Evolutionary conservation across 2,888 invertebrate species (phyloP), one percentile per base, ranked within the genome.

Genomic region (Leucophora obtusa): DNA sequence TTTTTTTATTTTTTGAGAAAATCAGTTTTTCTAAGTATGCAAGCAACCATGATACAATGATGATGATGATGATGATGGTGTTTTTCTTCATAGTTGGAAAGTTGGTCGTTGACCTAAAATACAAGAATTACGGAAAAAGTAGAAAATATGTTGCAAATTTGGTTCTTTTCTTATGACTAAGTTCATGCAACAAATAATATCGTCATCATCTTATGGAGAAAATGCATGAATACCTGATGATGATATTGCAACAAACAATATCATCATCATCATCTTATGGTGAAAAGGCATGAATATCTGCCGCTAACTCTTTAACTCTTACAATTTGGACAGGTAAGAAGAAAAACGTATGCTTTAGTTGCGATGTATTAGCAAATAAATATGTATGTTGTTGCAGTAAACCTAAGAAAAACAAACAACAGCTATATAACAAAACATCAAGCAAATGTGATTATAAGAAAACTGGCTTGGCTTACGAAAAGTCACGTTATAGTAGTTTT

Each of bases 111-210:
- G 79, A 75, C 79, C 79, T 21, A 79, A 60, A 79, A 79, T 53
- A 15, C 14, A 60, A 62, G 66, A 70, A 35, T 15, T 14, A 38
- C 38, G 18, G 43, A 8, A 47, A n/a, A 79, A 82, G 85, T 86
- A 87, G 85, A 86, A 87, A 87, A 85, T 86, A 86, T 87, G 86
- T 87, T 87, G 85, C 87, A 84, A 85, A 84, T 84, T 83, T 83
- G 84, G 82, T 78, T 75, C 43, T 69, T 60, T 43, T 50, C 54
- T 38, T 38, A 28, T 11, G 11, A 11, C 10, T 15, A 4, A 43
- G 56, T 56, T 51, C 43, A 74, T 51, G 59, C 70, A 73, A 70
- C 73, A 70, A 47, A n/a, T n/a, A n/a, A n/a, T 14, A 47, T n/a
- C 43, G 5, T n/a, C 43, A n/a, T 47, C 43, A n/a, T 6, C n/a